Evolutionary conservation across 2,888 invertebrate species (phyloP).

Genomic region (Drosophila parthenogenetica): DNA sequence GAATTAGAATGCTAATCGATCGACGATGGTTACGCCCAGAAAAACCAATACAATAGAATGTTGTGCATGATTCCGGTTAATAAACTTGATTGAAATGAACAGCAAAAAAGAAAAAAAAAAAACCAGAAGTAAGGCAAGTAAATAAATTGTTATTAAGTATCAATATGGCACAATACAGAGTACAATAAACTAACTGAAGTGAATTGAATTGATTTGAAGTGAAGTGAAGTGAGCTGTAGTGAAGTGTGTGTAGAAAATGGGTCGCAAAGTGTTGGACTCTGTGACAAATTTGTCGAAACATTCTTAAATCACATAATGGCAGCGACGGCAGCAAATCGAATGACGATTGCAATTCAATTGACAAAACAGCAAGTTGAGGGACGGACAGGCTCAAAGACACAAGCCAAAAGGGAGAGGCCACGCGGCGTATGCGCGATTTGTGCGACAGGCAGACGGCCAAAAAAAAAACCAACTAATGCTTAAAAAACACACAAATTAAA

Average conservation of each 20-base stretch:
- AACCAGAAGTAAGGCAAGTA: conserved; percentile 74
- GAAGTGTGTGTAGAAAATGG: conserved; percentile 70
- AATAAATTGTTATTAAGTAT: conserved; percentile 76
- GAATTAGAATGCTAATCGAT: conserved; percentile 81
- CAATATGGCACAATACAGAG: conserved; percentile 22
- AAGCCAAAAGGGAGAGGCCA: conserved; percentile 70
- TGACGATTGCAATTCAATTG: conserved; percentile 70
- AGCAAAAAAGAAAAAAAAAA: conserved; percentile 16
- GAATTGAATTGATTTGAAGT: conserved; percentile 9
- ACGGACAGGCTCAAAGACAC: conserved; percentile 70
- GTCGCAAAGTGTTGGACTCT: conserved; percentile 48
- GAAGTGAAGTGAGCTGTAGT: too few species aligned
- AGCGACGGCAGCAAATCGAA: conserved; percentile 33
- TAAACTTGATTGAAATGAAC: conserved; percentile 75
- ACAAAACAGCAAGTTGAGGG: conserved; percentile 66
- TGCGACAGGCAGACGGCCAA: conserved; percentile 23
- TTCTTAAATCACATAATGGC: conserved; percentile 42
- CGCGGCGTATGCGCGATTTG: conserved; percentile 61
- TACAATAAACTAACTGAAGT: conserved; percentile 41
- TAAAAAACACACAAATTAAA: background rate
- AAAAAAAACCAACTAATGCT: background rate
- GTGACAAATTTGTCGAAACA: conserved; percentile 80
- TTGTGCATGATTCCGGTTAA: conserved; percentile 72
- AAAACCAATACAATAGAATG: conserved; percentile 58
- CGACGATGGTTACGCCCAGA: conserved; percentile 73